Percentiles rank a stretch among this genome's conserved stretches.
Conservation (phyloP, 2,113 vertebrate species). For the Onychostoma macrolepis region DNA sequence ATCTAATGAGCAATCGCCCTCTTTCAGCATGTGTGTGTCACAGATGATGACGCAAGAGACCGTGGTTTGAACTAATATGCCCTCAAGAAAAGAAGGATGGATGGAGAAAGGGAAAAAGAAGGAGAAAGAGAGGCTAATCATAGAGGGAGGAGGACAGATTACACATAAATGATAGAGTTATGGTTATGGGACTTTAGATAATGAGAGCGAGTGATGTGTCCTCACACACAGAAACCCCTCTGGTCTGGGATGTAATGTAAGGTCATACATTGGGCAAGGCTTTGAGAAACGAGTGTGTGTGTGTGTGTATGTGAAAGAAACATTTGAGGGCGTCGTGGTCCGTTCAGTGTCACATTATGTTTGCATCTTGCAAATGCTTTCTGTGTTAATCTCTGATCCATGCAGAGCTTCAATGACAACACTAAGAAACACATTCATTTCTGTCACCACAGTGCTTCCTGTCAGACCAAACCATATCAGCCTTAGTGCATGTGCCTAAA, state of each 20-base stretch:
- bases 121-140: slow-evolving; percentile 9
- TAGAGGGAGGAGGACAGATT: neutral
- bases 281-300: neutral
- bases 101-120: neutral
- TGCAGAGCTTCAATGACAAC: neutral
- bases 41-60: slow-evolving; percentile 54
- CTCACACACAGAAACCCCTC: neutral
- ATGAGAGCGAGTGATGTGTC: neutral
- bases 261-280: neutral
- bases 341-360: neutral
- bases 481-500: slow-evolving; percentile 6
- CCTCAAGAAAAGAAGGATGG: slow-evolving; percentile 9
- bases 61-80: slow-evolving; percentile 37
- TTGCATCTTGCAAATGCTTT: neutral
- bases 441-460: slow-evolving; percentile 10
- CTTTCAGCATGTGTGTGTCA: slow-evolving; percentile 27
- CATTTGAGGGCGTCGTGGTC: neutral
- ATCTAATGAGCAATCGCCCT: slow-evolving; percentile 5
- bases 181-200: neutral
- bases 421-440: slow-evolving; percentile 9
- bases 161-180: slow-evolving; percentile 15
- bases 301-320: neutral
- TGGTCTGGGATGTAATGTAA: neutral
- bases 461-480: slow-evolving; percentile 23
- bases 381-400: neutral